A percentile compares a stretch with the other conserved stretches of the same genome.
phyloP scores from a whole-genome alignment of 2,113 vertebrate genomes.

The Prinia subflava region DNA sequence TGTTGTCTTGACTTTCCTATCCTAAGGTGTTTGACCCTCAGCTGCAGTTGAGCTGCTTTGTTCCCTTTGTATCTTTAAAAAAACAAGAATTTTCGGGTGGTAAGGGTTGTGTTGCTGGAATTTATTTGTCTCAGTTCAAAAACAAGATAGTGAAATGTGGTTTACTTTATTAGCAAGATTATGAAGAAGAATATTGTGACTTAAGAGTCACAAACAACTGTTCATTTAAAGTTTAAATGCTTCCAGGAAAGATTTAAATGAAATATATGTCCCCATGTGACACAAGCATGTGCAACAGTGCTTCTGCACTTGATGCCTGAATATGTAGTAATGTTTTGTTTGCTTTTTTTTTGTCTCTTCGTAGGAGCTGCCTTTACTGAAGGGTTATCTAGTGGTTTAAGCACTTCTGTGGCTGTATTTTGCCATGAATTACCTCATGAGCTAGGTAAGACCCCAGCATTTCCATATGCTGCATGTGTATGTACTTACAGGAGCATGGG shows the following conservation, averaged over 20 bases:
- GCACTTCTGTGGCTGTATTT: slow-evolving; percentile 96
- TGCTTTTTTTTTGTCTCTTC: neutral
- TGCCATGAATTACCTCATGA: slow-evolving; percentile 97
- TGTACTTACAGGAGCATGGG: neutral
- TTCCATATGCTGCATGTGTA: neutral
- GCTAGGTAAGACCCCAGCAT: slow-evolving; percentile 78
- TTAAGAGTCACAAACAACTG: neutral
- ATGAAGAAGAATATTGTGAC: neutral
- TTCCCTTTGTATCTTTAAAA: neutral
- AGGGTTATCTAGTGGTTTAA: slow-evolving; percentile 92
- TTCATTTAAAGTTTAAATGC: neutral
- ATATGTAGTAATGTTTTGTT: neutral
- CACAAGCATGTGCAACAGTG: neutral
- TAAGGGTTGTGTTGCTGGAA: neutral
- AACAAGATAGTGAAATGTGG: neutral
- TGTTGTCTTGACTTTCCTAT: neutral
- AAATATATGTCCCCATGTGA: neutral
- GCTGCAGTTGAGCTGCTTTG: neutral
- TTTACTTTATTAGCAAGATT: neutral
- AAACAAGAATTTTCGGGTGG: neutral
- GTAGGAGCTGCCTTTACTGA: slow-evolving; percentile 94
- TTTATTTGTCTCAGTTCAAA: neutral
- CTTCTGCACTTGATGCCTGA: neutral
- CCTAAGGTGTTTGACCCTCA: neutral
- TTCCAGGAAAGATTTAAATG: neutral